Base-by-base conservation (phyloP, 2,888 invertebrate species). In the Phyllotreta striolata region DNA sequence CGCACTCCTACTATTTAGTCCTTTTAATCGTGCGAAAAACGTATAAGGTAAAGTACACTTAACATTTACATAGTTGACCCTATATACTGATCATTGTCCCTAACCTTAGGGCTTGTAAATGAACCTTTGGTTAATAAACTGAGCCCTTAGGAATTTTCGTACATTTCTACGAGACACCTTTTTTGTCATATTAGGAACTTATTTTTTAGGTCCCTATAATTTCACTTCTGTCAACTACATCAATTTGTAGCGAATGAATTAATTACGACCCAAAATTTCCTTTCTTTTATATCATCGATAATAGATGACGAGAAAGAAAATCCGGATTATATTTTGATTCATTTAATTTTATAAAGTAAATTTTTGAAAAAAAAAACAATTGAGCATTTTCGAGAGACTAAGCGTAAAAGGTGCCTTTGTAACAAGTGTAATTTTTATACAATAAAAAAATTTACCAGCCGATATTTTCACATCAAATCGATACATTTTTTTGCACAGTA, bases 381-480 rank as follows among this genome's bases (percentile, higher is more conserved):
- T 38, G 39, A 52, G 39, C 52, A 52, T 38, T 49, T 49, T 49
- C 37, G 10, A 37, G 7, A 10, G 8, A 38, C 6, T 14, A 52
- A 12, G 24, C 39, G 47, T 40, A 54, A 38, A 35, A 72, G 72
- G 75, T 74, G 70, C 64, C 55, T 54, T 68, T 71, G 69, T 75
- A 77, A 77, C 77, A 67, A 76, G 77, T 76, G 75, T 54, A 55
- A 55, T 40, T 35, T n/a, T 61, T 35, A 62, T 44, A 55, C 44
- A 54, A 63, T 49, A 60, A 40, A 62, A 57, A 60, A 65, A 52
- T 46, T 8, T 69, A 72, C 71, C 71, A 67, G 66, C 64, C 43
- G 38, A 66, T 57, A 57, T 52, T 40, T 55, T 60, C 24, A 51
- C 8, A 41, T 14, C 9, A 54, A 55, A 46, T 14, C 35, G 13